Conservation (phyloP, 1,140 invertebrate species). For the Drosophila pandora region DNA sequence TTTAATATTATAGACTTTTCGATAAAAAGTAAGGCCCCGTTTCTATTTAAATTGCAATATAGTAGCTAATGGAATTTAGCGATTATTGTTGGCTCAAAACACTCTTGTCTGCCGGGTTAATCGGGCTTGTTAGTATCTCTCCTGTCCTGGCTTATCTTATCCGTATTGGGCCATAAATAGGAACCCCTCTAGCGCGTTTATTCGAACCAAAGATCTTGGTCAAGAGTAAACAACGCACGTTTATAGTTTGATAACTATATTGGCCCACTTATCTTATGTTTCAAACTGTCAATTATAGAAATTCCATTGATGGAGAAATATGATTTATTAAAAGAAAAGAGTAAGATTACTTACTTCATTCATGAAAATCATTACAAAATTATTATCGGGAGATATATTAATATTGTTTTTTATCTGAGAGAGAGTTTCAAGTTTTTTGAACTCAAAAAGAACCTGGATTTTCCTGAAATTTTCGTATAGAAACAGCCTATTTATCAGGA, state of each 20-base stretch:
- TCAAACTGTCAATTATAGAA: conserved; percentile 1
- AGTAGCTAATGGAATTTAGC: not conserved
- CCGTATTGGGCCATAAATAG: conserved; percentile 36
- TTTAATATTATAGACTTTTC: conserved; percentile 4
- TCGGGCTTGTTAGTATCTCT: conserved; percentile 11
- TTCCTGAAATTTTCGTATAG: not conserved
- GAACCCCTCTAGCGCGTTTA: conserved; percentile 37
- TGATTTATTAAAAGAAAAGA: not conserved
- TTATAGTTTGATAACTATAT: conserved; percentile 9
- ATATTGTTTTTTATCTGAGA: too few relatives aligned
- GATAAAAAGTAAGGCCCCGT: conserved; percentile 23
- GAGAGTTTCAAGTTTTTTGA: not conserved
- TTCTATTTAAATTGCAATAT: conserved; percentile 1
- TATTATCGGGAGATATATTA: too few relatives aligned
- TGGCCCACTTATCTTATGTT: conserved; percentile 20
- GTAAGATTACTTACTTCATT: not conserved
- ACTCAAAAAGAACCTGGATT: not conserved
- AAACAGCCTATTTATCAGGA: conserved; percentile 1
- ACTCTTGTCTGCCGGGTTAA: conserved; percentile 11
- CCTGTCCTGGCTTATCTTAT: conserved; percentile 25
- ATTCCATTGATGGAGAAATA: conserved; percentile 13
- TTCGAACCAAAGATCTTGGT: conserved; percentile 26
- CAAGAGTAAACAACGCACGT: conserved; percentile 8
- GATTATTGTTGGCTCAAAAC: conserved; percentile 2
- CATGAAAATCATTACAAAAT: not conserved